Base-by-base conservation (phyloP, 2,113 vertebrate genomes). In the Hemicordylus capensis region DNA sequence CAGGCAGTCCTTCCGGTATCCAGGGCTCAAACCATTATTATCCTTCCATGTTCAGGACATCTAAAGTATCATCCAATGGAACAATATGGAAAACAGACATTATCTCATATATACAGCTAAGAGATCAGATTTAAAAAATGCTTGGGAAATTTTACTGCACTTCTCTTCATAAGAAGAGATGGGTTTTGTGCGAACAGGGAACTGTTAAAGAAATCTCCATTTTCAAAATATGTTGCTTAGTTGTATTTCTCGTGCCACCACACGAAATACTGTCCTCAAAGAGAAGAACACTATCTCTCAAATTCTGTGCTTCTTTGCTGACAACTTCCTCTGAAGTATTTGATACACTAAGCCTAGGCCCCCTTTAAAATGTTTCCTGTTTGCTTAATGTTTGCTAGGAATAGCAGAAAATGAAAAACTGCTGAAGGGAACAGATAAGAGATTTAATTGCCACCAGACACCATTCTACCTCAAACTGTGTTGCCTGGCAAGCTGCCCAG, bases 381-480 rank as follows among this genome's bases (percentile, higher is more conserved):
- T 66, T 48, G 31, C 84, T 91, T 93, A 88, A 87, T 85, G 69
- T 89, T 93, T 89, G 59, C 80, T 4, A 1, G 87, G 88, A 93
- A 83, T 70, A 90, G 67, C 51, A 83, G 75, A 81, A 80, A 78
- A 90, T 51, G 91, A 87, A 54, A 91, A 91, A 92, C 92, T 93
- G 90, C 94, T 95, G 93, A 93, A 87, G 12, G 80, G 89, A 82
- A 83, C 46, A 92, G 94, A 94, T 94, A 95, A 94, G 93, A 81
- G 90, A 88, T 84, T 94, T 93, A 95, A 81, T 80, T 86, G 86
- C 85, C 74, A 85, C 54, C 75, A n/a, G 0, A 87, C 67, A 88
- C 75, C 51, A 80, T 89, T 88, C 86, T 75, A 73, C 88, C 85
- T 66, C 81, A 93, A 89, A 93, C 90, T 89, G 91, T 88, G 92